phyloP scores from a whole-genome alignment of 2,113 vertebrate genomes.

The Carassius carassius region DNA sequence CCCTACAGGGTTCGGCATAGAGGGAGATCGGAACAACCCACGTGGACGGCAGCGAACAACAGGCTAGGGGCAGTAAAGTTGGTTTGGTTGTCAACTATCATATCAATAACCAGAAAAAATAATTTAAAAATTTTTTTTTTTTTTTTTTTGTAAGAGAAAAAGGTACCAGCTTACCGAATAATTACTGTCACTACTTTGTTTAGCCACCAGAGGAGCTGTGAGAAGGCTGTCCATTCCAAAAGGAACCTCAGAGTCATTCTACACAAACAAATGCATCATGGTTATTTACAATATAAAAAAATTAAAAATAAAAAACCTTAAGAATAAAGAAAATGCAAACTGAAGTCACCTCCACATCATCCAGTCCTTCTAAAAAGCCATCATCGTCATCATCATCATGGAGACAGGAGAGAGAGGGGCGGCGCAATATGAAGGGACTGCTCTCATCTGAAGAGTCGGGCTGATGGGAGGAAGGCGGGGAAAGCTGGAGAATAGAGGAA shows the following conservation, averaged over 20 bases:
- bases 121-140: too few species aligned
- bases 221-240: conserved; percentile 85
- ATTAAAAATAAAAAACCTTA: not conserved
- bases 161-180: conserved; percentile 71
- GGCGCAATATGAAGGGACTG: conserved; percentile 73
- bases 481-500: conserved; percentile 61
- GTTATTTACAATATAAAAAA: not conserved
- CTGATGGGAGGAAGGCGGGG: conserved; percentile 67
- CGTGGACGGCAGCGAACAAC: conserved; percentile 74
- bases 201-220: conserved; percentile 85
- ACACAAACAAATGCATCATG: not conserved
- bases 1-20: conserved; percentile 72
- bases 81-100: not conserved
- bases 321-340: not conserved
- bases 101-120: not conserved
- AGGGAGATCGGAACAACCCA: conserved; percentile 83
- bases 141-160: too few species aligned
- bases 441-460: conserved; percentile 56
- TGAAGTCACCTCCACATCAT: conserved; percentile 75
- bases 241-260: conserved; percentile 78
- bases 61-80: conserved; percentile 5
- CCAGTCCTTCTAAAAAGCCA: conserved; percentile 87
- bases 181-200: conserved; percentile 59
- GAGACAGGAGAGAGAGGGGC: conserved; percentile 70
- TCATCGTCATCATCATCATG: conserved; percentile 86